Percentiles rank a stretch among this genome's conserved stretches.
These are phyloP conservation scores for Rotaria macrura DNA, from an alignment of 2,888 invertebrate species.

Conservation along the genomic window DNA sequence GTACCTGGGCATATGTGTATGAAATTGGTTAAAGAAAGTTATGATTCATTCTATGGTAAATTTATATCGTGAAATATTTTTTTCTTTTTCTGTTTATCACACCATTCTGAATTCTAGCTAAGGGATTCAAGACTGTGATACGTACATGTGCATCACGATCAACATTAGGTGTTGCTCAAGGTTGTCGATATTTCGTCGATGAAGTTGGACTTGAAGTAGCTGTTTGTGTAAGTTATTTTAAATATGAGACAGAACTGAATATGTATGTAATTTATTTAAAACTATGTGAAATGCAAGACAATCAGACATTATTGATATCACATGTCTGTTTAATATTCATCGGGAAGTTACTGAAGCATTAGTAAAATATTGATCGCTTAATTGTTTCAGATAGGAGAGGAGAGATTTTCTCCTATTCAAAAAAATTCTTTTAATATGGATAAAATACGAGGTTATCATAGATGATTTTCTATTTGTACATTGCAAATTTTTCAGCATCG, in stretches of 20 bases:
- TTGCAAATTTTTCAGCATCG: too few species aligned
- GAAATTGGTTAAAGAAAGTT: constrained; percentile 31
- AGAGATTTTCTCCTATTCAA: too few species aligned
- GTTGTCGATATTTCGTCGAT: constrained; percentile 32
- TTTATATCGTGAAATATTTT: not conserved
- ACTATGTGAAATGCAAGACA: too few species aligned
- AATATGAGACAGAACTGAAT: not conserved
- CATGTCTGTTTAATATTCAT: too few species aligned
- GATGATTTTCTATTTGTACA: too few species aligned
- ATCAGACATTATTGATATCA: too few species aligned
- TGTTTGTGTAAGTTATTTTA: constrained; percentile 3
- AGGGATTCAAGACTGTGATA: constrained; percentile 29
- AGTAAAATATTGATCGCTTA: too few species aligned
- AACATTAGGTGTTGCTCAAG: constrained; percentile 31
- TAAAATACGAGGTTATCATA: too few species aligned
- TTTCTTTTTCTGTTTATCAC: not conserved
- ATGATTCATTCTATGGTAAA: constrained; percentile 31
- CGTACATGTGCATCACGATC: constrained; percentile 30
- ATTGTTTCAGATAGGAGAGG: too few species aligned
- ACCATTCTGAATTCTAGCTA: constrained; percentile 19
- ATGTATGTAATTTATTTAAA: too few species aligned
- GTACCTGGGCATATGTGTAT: constrained; percentile 33
- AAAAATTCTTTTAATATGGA: too few species aligned
- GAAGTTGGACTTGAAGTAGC: constrained; percentile 32
- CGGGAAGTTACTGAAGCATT: too few species aligned